Conservation (phyloP, 2,113 vertebrate genomes). For the Gavialis gangeticus region DNA sequence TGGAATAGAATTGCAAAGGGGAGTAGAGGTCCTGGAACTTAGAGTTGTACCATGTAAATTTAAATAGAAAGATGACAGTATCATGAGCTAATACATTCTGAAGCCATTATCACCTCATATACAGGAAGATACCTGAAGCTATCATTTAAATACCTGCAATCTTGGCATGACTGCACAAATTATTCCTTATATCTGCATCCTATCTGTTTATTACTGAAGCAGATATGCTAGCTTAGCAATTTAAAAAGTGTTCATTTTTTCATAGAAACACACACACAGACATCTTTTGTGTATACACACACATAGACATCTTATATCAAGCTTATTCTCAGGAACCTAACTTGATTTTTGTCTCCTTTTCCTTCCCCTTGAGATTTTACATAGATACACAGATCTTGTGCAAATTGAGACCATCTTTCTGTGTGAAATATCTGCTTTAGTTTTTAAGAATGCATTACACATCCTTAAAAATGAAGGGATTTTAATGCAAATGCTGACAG, state of each 20-base stretch:
- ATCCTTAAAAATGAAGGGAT: slow-evolving; percentile 44
- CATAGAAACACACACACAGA: not conserved
- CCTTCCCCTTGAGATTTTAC: not conserved
- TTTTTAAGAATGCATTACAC: slow-evolving; percentile 32
- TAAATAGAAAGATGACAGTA: accelerated
- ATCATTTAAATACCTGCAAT: slow-evolving; percentile 13
- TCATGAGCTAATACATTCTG: not conserved
- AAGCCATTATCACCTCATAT: slow-evolving; percentile 6
- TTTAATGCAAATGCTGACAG: slow-evolving; percentile 61
- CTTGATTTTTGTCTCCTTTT: not conserved
- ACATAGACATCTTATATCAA: accelerated
- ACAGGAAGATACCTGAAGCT: not conserved
- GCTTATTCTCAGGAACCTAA: not conserved
- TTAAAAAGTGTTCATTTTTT: slow-evolving; percentile 37
- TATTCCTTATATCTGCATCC: slow-evolving; percentile 47
- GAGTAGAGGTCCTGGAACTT: accelerated
- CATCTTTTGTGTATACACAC: not conserved
- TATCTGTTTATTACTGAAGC: slow-evolving; percentile 41
- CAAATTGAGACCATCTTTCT: not conserved
- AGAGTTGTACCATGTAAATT: accelerated
- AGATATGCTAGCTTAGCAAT: slow-evolving; percentile 43
- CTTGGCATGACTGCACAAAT: slow-evolving; percentile 28
- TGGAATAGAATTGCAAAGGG: not conserved
- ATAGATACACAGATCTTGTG: not conserved
- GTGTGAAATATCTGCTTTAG: not conserved